Conservation (phyloP, 2,113 vertebrate species). For the Brachypodius melanocephalos region DNA sequence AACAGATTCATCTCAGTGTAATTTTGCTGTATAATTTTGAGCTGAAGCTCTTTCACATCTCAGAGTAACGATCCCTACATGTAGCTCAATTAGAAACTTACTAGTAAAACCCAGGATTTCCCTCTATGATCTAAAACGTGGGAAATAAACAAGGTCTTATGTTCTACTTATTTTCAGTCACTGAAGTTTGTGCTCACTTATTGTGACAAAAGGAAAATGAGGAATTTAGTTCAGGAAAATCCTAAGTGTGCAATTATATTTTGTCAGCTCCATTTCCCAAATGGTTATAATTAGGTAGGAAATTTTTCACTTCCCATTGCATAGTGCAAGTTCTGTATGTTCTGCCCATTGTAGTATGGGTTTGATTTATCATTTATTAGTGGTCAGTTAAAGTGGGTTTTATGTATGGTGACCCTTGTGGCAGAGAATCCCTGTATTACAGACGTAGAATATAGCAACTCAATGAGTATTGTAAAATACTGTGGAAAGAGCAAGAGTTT, state of each 20-base stretch:
- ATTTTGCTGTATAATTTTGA: not conserved
- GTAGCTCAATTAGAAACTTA: not conserved
- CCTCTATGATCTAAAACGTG: not conserved
- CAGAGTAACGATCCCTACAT: not conserved
- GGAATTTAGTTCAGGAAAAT: not conserved
- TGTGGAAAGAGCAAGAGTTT: not conserved
- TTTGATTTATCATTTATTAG: not conserved
- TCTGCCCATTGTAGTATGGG: not conserved
- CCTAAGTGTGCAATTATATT: not conserved
- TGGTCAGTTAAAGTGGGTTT: not conserved
- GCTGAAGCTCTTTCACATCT: not conserved
- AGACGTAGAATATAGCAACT: not conserved
- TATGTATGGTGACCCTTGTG: not conserved
- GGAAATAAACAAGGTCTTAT: not conserved
- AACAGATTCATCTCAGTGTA: not conserved
- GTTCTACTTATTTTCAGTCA: not conserved
- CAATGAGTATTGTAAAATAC: not conserved
- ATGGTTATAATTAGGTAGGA: not conserved
- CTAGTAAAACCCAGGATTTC: not conserved
- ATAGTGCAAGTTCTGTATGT: not conserved
- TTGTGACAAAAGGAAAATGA: rapidly evolving
- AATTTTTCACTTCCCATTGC: not conserved
- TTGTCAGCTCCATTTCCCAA: not conserved
- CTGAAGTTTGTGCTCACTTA: not conserved
- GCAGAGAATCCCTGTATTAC: not conserved